Evolutionary conservation across 2,888 invertebrate species (phyloP), one percentile per base, ranked within the genome.

Genomic region (Micropterix aruncella): DNA sequence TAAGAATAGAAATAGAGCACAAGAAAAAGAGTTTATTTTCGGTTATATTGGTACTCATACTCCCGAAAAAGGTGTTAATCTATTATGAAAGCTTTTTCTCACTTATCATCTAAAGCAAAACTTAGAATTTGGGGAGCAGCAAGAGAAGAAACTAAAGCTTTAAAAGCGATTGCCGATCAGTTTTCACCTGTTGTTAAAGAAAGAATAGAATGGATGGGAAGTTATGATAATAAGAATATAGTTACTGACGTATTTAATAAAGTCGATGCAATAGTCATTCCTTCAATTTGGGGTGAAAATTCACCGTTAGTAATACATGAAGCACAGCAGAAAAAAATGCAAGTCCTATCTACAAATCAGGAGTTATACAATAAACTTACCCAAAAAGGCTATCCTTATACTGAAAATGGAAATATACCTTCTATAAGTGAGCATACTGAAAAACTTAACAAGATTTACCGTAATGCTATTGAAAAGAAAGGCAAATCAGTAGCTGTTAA

Each of bases 21-120:
- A 40, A 40, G 40, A 40, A 40, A 40, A 40, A 40, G 40, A 40
- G 40, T 40, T 40, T 40, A 40, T 40, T 40, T 40, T 40, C 40
- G 40, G 40, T 40, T 40, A 40, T 40, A 40, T 40, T 40, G 40
- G 40, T 40, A 40, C 40, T 40, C 40, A 40, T 40, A 40, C 40
- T 40, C 40, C 40, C 40, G 40, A 40, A 40, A 40, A 40, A 40
- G 40, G 40, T 40, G 40, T 40, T 40, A 16, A 40, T 40, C 40
- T 40, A 40, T 40, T 40, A 40, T 40, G 40, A 40, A 40, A 40
- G 40, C 40, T 40, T 40, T 40, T 40, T 40, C 40, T 40, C 40
- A 40, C 40, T 40, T 40, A 40, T 40, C 40, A 40, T 40, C 40
- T 40, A 40, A 40, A 40, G 40, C 40, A 40, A 40, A 40, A 40